phyloP scores from a whole-genome alignment of 2,113 vertebrate genomes.

The Solenodon paradoxus region DNA sequence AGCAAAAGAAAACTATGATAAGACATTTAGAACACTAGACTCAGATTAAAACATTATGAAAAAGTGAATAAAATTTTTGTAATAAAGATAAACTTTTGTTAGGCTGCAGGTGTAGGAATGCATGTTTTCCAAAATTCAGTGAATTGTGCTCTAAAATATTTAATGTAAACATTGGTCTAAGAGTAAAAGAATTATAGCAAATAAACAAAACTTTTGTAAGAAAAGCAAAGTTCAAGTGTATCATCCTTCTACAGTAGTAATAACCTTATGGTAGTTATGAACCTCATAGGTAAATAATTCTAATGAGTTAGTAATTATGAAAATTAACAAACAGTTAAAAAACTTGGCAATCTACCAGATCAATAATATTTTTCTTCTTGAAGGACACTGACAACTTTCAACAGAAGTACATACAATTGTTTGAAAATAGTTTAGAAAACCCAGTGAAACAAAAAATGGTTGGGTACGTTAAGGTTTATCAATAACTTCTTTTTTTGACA shows the following conservation, averaged over 20 bases:
- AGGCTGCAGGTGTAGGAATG: neutral
- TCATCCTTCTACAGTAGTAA: neutral
- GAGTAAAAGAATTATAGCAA: constrained; percentile 58
- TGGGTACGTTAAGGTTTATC: constrained; percentile 57
- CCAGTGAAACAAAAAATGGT: constrained; percentile 61
- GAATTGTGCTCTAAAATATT: constrained; percentile 72
- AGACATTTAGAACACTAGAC: constrained; percentile 44
- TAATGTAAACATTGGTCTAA: constrained; percentile 70
- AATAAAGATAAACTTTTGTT: constrained; percentile 19
- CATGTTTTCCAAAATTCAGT: constrained; percentile 61
- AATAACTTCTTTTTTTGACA: constrained; percentile 66
- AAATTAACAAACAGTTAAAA: constrained; percentile 4
- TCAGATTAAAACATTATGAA: constrained; percentile 65
- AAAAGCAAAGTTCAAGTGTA: constrained; percentile 69
- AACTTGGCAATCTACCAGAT: neutral
- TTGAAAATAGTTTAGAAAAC: constrained; percentile 58
- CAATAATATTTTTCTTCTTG: neutral
- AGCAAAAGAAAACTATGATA: constrained; percentile 60
- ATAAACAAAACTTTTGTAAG: constrained; percentile 52
- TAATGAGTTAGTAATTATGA: neutral
- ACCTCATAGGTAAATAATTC: neutral
- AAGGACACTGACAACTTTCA: neutral
- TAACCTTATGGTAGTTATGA: neutral
- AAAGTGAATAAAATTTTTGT: constrained; percentile 63
- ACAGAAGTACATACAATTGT: constrained; percentile 10